Evolutionary conservation across 2,797 vertebrate genomes (phyloP).

Genomic region (Leptatherina wallacei): DNA sequence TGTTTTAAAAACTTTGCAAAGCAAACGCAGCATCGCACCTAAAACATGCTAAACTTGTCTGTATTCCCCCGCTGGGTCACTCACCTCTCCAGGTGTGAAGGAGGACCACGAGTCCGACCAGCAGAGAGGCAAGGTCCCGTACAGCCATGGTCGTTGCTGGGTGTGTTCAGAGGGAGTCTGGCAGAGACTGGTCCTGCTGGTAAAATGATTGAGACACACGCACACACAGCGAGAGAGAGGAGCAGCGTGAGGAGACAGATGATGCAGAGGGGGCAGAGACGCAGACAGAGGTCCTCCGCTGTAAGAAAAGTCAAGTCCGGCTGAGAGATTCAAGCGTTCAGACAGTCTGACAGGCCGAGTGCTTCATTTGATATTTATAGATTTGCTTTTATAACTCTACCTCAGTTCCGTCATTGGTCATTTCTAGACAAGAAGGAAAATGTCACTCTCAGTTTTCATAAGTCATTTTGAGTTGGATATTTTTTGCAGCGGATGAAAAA

Average conservation of each 20-base stretch:
- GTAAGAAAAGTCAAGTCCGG: slow-evolving; percentile 44
- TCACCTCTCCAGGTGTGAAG: slow-evolving; percentile 76
- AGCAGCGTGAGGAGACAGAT: slow-evolving; percentile 39
- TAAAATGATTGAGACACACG: slow-evolving; percentile 16
- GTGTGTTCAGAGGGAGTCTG: slow-evolving; percentile 40
- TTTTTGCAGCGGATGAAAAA: slow-evolving; percentile 60
- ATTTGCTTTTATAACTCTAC: background rate
- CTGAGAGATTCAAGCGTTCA: background rate
- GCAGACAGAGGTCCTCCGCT: slow-evolving; percentile 35
- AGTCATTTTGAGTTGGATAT: background rate
- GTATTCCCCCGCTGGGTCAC: slow-evolving; percentile 20
- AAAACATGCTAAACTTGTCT: background rate
- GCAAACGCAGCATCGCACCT: background rate
- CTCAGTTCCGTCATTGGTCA: accelerated
- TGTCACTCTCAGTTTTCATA: background rate
- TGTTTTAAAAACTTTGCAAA: background rate
- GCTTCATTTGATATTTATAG: background rate
- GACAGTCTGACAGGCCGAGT: accelerated
- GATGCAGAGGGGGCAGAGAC: slow-evolving; percentile 45
- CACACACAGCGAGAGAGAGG: slow-evolving; percentile 12
- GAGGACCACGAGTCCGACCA: slow-evolving; percentile 65
- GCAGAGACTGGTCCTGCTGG: slow-evolving; percentile 44
- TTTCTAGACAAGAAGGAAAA: background rate
- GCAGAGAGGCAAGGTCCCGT: slow-evolving; percentile 42
- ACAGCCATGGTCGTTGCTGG: slow-evolving; percentile 66